Conservation (phyloP, 2,888 invertebrate species). For the Apotomis turbidana region DNA sequence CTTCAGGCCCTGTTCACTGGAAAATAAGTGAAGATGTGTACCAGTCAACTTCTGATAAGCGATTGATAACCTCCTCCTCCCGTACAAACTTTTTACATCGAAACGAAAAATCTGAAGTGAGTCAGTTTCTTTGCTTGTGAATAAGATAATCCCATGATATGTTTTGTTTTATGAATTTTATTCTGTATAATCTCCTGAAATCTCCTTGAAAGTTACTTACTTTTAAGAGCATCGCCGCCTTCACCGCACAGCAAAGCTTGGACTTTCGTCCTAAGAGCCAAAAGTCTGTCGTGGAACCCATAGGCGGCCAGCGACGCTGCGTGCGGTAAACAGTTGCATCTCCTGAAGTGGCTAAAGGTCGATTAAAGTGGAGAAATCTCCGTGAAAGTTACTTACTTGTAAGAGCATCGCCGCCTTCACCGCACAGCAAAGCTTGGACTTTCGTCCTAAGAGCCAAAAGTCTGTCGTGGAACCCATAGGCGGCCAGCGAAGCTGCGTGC, state of each 20-base stretch:
- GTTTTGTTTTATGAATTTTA: too few species aligned
- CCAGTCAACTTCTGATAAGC: too few species aligned
- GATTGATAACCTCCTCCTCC: too few species aligned
- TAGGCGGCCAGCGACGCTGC: slow-evolving; percentile 94
- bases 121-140: too few species aligned
- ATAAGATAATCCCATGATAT: neutral
- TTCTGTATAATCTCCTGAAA: slow-evolving; percentile 20
- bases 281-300: slow-evolving; percentile 93
- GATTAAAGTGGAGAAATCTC: too few species aligned
- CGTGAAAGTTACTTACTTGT: slow-evolving; percentile 63
- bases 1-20: too few species aligned
- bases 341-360: slow-evolving; percentile 74
- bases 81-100: too few species aligned
- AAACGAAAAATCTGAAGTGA: too few species aligned
- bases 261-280: slow-evolving; percentile 90
- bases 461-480: slow-evolving; percentile 95
- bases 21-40: too few species aligned
- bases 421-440: slow-evolving; percentile 88
- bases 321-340: slow-evolving; percentile 94
- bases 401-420: slow-evolving; percentile 79
- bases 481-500: slow-evolving; percentile 93
- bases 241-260: slow-evolving; percentile 88
- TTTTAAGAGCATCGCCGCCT: slow-evolving; percentile 72
- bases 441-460: slow-evolving; percentile 90
- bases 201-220: too few species aligned